A percentile compares a stretch with the other conserved stretches of the same genome.
These are phyloP conservation scores for Parus major DNA, from an alignment of 2,113 vertebrate species.

Conservation along the genomic window DNA sequence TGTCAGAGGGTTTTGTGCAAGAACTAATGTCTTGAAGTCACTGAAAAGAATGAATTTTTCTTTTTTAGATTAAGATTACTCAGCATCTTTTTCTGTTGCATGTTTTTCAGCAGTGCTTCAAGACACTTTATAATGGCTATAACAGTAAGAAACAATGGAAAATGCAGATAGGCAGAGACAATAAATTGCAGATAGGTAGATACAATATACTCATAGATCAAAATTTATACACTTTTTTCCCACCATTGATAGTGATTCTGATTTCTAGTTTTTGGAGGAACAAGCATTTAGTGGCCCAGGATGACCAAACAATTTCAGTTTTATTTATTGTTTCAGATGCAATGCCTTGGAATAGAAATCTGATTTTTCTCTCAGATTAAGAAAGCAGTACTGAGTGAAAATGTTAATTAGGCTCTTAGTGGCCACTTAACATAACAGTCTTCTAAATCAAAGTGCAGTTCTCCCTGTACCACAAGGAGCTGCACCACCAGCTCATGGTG, in stretches of 20 bases:
- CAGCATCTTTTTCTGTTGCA: not conserved
- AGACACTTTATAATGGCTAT: not conserved
- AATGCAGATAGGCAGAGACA: not conserved
- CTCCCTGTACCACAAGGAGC: not conserved
- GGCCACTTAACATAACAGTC: not conserved
- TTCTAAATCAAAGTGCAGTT: not conserved
- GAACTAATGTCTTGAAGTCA: not conserved
- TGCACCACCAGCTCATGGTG: not conserved
- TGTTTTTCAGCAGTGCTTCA: not conserved
- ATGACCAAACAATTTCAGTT: not conserved
- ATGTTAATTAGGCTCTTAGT: not conserved
- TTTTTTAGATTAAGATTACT: not conserved
- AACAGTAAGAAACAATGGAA: not conserved
- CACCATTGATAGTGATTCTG: not conserved
- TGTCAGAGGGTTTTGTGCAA: not conserved
- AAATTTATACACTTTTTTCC: not conserved
- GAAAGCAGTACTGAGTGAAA: not conserved
- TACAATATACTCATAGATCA: not conserved
- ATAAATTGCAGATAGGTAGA: not conserved
- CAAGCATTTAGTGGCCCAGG: not conserved
- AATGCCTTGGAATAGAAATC: not conserved
- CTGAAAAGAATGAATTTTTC: not conserved
- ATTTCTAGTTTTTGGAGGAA: not conserved
- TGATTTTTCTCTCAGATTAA: not conserved
- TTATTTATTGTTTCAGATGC: conserved; percentile 10